These are phyloP conservation scores for Nanorana parkeri DNA, from an alignment of 2,113 vertebrate genomes.

Conservation along the genomic window DNA sequence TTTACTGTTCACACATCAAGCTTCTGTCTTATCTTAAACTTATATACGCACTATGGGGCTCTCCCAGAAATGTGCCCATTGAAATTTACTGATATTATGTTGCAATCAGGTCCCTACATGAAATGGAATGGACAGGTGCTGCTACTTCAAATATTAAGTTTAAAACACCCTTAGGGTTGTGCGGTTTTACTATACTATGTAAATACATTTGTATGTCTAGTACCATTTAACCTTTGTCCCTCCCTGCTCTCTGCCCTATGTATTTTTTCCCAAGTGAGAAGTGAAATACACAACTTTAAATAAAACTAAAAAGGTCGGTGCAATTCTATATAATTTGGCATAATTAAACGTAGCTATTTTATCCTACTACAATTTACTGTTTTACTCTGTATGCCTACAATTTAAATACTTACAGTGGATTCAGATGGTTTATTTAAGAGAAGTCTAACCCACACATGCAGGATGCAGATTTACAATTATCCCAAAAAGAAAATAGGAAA, in stretches of 20 bases:
- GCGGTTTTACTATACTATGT: neutral
- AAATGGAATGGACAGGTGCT: constrained; percentile 17
- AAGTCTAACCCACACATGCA: constrained; percentile 73
- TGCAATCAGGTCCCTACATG: constrained; percentile 14
- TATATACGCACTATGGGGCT: too few relatives aligned
- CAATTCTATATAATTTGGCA: constrained; percentile 81
- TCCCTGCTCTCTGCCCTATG: neutral
- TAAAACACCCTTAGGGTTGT: constrained; percentile 1
- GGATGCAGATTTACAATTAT: constrained; percentile 72
- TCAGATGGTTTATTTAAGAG: constrained; percentile 74
- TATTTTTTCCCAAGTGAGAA: constrained; percentile 57
- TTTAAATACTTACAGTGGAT: constrained; percentile 72
- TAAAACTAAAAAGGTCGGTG: constrained; percentile 71
- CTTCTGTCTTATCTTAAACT: too few relatives aligned
- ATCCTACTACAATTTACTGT: constrained; percentile 76
- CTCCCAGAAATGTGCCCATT: too few relatives aligned
- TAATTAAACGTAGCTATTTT: constrained; percentile 82
- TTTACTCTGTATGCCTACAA: constrained; percentile 73
- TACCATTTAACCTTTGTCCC: neutral
- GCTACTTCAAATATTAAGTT: neutral
- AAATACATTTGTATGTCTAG: neutral
- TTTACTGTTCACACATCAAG: too few relatives aligned
- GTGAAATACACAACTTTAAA: constrained; percentile 72
- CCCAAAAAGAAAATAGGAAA: constrained; percentile 55
- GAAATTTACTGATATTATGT: neutral